phyloP scores from a whole-genome alignment of 2,888 invertebrate genomes.

The Geotrupes spiniger region DNA sequence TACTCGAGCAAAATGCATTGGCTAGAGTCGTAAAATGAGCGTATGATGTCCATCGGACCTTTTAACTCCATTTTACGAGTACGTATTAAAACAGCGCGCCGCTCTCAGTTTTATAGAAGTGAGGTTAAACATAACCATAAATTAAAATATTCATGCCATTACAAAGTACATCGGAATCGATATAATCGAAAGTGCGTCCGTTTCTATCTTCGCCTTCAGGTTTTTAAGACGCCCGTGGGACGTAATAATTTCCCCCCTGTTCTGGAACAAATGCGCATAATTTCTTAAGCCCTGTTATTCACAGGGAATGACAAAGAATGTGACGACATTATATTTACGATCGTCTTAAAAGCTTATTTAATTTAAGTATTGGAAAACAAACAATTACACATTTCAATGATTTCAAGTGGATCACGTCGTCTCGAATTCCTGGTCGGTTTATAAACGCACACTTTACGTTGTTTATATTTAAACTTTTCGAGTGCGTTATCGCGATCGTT shows the following conservation, averaged over 20 bases:
- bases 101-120: conserved; percentile 41
- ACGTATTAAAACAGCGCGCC: conserved; percentile 40
- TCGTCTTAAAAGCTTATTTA: conserved; percentile 4
- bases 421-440: conserved; percentile 12
- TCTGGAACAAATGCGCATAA: too few relatives aligned
- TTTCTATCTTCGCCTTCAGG: too few relatives aligned
- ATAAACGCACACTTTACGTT: conserved; percentile 15
- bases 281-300: too few relatives aligned
- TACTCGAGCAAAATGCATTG: conserved; percentile 31
- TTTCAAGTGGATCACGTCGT: conserved; percentile 14
- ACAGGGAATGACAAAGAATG: neutral
- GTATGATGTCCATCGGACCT: conserved; percentile 38
- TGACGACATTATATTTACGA: conserved; percentile 1
- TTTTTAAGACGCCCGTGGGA: too few relatives aligned
- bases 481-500: conserved; percentile 8
- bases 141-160: conserved; percentile 41
- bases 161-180: conserved; percentile 31
- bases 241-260: too few relatives aligned
- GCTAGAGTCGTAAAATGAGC: conserved; percentile 36
- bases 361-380: conserved; percentile 11
- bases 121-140: conserved; percentile 37
- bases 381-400: conserved; percentile 14
- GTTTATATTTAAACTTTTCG: conserved; percentile 19
- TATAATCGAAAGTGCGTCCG: too few relatives aligned
- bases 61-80: conserved; percentile 40